phyloP scores from a whole-genome alignment of 2,797 vertebrate genomes.

The Oreonectes daqikongensis region DNA sequence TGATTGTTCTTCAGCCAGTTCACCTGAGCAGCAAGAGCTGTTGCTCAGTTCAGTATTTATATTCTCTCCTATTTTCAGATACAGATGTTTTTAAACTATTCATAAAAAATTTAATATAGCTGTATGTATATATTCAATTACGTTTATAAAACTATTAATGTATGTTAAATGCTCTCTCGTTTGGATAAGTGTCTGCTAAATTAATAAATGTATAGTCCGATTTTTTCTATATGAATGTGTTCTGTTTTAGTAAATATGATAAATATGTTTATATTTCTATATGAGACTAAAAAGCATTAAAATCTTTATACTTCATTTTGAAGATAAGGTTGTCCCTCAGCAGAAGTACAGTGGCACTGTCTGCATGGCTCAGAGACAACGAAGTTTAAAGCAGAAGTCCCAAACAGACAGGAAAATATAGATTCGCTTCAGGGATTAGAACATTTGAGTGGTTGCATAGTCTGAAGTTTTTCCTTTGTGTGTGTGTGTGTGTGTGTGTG shows the following conservation, averaged over 20 bases:
- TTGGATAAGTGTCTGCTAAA: too few species aligned
- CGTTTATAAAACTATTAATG: too few species aligned
- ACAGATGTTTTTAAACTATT: neutral
- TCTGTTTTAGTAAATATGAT: too few species aligned
- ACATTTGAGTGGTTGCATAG: neutral
- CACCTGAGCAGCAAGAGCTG: constrained; percentile 27
- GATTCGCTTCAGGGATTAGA: neutral
- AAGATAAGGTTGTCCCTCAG: neutral
- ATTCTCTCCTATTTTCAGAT: constrained; percentile 14
- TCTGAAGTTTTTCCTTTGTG: neutral
- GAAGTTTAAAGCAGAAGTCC: neutral
- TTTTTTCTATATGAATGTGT: too few species aligned
- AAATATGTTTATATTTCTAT: too few species aligned
- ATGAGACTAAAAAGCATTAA: too few species aligned
- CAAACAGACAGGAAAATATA: neutral
- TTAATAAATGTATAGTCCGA: too few species aligned
- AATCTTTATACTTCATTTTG: too few species aligned
- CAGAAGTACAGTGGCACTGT: neutral
- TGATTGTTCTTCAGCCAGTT: constrained; percentile 30
- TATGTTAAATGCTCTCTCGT: too few species aligned
- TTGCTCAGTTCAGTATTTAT: constrained; percentile 38
- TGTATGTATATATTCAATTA: neutral
- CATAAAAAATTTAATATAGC: neutral
- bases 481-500: neutral
- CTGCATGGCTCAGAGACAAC: neutral